Evolutionary conservation across 1,140 invertebrate genomes (phyloP), one percentile per base, ranked within the genome.

Genomic region (Pomacea maculata): DNA sequence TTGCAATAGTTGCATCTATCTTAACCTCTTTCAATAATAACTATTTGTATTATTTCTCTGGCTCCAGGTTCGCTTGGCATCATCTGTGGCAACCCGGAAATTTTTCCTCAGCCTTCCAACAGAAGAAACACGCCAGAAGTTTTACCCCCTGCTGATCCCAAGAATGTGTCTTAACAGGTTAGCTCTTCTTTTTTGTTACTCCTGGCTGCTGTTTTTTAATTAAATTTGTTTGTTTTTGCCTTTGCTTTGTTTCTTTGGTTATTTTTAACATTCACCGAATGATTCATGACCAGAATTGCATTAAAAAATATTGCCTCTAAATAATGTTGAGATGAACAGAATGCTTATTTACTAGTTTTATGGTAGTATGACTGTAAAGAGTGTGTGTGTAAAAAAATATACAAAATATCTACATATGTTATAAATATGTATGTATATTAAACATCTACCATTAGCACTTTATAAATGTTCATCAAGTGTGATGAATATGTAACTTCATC

Each of bases 131-230:
- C 86, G 90, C 84, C 90, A 92, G 80, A 85, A 89, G 55, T 93
- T 92, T 83, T 93, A 90, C 82, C 89, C 92, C 54, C 80, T 89
- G 12, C 87, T 94, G 17, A 85, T 94, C 72, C 93, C 93, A 55
- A 87, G 91, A 79, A 92, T 94, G 89, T 94, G 93, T 86, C 88
- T 94, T 12, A 94, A 93, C 86, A 92, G 93, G 92, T 93, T 70
- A 25, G n/a, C 21, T 70, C 6, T 45, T 4, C 65, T 67, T 67
- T 67, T 25, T 67, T 67, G 17, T 67, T 67, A 19, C 25, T 67
- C 65, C 25, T 70, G n/a, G 12, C 21, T 70, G n/a, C 68, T 70
- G 3, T 6, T 70, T 17, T 21, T 21, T 9, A 25, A 11, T 45
- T 70, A 19, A 21, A 21, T 7, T 9, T 70, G n/a, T 70, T 70